These are phyloP conservation scores for Cuniculus paca DNA, from an alignment of 2,797 vertebrate genomes.

Conservation along the genomic window DNA sequence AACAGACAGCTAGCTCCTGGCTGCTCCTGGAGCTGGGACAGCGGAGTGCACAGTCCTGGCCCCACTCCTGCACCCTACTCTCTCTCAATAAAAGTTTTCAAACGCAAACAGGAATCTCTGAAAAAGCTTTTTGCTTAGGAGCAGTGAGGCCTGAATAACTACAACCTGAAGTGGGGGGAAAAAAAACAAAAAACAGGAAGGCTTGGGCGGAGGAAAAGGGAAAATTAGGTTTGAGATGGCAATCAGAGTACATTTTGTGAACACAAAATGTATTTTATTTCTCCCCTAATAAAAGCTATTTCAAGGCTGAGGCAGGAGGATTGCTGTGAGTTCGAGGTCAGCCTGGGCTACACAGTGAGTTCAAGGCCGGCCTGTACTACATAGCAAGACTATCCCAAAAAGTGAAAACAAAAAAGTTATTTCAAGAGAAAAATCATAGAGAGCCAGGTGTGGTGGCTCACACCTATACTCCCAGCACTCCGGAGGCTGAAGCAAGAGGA, in stretches of 20 bases:
- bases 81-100: not conserved
- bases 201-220: not conserved
- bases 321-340: too few species aligned
- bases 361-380: too few species aligned
- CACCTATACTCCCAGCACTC: too few species aligned
- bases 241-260: not conserved
- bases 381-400: too few species aligned
- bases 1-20: not conserved
- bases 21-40: not conserved
- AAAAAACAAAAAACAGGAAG: not conserved
- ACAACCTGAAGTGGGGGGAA: not conserved
- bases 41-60: too few species aligned
- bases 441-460: too few species aligned
- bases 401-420: not conserved
- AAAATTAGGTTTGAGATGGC: not conserved
- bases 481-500: too few species aligned
- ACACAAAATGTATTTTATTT: not conserved
- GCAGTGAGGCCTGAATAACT: not conserved
- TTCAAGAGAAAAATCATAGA: slow-evolving; percentile 31
- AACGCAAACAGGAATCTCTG: not conserved
- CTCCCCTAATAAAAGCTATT: not conserved
- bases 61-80: too few species aligned
- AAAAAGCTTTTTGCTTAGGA: not conserved
- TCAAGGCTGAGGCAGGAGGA: too few species aligned
- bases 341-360: too few species aligned